Evolutionary conservation across 2,113 vertebrate species (phyloP).

Genomic region (Nothoprocta pentlandii): DNA sequence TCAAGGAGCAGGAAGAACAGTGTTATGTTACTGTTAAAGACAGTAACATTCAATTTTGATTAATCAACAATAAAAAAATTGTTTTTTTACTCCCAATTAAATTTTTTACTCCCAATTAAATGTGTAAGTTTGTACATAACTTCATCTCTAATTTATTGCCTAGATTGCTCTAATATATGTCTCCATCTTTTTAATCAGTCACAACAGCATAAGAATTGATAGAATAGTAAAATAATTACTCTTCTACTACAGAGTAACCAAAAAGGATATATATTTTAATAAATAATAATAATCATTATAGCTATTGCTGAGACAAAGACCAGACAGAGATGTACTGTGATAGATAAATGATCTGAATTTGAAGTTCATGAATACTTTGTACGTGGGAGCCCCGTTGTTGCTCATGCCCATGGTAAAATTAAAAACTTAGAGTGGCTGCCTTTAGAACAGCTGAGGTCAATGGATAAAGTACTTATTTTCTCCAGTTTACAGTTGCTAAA

Average conservation of each 20-base stretch:
- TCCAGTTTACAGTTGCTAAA: background rate
- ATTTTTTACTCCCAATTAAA: too few relatives aligned
- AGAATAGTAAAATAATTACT: background rate
- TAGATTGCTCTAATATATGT: background rate
- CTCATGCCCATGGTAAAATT: background rate
- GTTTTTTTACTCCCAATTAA: too few relatives aligned
- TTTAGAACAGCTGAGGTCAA: background rate
- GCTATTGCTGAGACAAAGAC: background rate
- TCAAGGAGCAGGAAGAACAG: background rate
- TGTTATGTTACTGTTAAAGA: background rate
- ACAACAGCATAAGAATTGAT: background rate
- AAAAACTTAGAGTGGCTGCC: background rate
- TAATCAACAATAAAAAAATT: background rate
- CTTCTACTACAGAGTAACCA: background rate
- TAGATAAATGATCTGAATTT: background rate
- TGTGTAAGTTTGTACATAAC: background rate
- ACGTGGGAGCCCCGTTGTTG: background rate
- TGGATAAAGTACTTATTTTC: background rate
- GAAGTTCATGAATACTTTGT: accelerated
- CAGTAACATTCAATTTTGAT: background rate
- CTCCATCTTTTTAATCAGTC: background rate
- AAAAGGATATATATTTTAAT: background rate
- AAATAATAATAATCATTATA: background rate
- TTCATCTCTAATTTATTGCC: background rate
- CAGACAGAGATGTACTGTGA: background rate